Evolutionary conservation across 2,888 invertebrate species (phyloP).

Genomic region (Chironomus riparius): DNA sequence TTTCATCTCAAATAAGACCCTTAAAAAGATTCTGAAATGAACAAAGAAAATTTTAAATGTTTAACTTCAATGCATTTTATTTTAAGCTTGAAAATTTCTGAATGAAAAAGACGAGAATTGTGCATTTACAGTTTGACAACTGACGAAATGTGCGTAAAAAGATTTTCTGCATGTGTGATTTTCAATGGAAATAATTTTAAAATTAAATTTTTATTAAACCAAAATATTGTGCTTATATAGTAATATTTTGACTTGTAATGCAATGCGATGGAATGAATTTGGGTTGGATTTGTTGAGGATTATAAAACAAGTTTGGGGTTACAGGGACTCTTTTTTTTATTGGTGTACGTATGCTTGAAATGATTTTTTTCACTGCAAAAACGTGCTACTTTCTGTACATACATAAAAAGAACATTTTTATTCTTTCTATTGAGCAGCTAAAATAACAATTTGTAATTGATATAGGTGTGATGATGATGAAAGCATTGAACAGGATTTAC

Average conservation of each 20-base stretch:
- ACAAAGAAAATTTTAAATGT: no score
- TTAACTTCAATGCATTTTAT: no score
- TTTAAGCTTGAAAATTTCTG: no score
- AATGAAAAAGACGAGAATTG: no score
- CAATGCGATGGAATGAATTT: neutral
- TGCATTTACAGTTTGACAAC: no score
- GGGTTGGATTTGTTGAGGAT: neutral
- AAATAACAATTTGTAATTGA: slow-evolving; percentile 25
- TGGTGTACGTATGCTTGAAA: neutral
- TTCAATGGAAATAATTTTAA: neutral
- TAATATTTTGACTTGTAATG: slow-evolving; percentile 13
- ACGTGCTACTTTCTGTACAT: neutral
- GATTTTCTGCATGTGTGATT: slow-evolving; percentile 20
- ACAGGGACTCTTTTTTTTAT: neutral
- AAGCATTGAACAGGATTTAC: neutral
- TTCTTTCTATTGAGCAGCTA: slow-evolving; percentile 8
- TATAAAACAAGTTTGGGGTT: neutral
- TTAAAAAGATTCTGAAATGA: no score
- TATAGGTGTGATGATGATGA: neutral
- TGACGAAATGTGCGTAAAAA: neutral
- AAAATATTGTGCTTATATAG: neutral
- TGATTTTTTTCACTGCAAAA: neutral
- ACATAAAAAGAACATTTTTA: neutral
- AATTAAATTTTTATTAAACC: neutral
- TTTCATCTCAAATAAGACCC: no score